Evolutionary conservation across 2,888 invertebrate species (phyloP).

Genomic region (Hypena proboscidalis): DNA sequence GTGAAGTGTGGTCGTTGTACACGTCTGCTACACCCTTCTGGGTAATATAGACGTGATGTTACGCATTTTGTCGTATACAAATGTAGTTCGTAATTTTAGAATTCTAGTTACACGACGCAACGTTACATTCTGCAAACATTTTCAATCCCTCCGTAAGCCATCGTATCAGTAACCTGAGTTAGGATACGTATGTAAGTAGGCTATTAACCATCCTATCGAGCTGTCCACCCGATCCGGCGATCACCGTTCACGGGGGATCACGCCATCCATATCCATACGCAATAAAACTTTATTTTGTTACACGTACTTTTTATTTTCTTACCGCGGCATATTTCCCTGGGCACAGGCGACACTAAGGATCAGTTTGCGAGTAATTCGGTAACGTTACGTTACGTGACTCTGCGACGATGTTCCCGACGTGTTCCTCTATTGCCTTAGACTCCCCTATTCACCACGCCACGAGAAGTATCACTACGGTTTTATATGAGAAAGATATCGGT

Average conservation of each 20-base stretch:
- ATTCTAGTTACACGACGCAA: too few species aligned
- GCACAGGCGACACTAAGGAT: constrained; percentile 69
- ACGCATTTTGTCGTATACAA: too few species aligned
- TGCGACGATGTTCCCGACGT: constrained; percentile 72
- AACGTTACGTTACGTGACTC: constrained; percentile 76
- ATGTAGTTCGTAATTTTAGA: too few species aligned
- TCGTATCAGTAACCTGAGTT: constrained; percentile 23
- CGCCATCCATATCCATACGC: constrained; percentile 29
- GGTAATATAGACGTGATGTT: too few species aligned
- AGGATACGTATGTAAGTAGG: constrained; percentile 29
- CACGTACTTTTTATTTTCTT: constrained; percentile 56
- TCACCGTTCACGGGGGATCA: constrained; percentile 34
- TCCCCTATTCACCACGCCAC: constrained; percentile 67
- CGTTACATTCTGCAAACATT: too few species aligned
- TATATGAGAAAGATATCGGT: constrained; percentile 54
- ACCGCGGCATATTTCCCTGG: constrained; percentile 68
- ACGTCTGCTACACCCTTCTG: too few species aligned
- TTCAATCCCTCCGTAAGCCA: constrained; percentile 29
- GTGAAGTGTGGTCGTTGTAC: too few species aligned
- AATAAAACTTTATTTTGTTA: constrained; percentile 63
- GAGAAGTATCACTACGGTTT: constrained; percentile 75
- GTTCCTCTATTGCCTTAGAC: constrained; percentile 72
- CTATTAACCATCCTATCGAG: constrained; percentile 27
- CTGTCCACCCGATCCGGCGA: constrained; percentile 26
- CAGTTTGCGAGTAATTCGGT: constrained; percentile 76